Evolutionary conservation across 2,888 invertebrate genomes (phyloP), one percentile per base, ranked within the genome.

Genomic region (Archips xylosteana): DNA sequence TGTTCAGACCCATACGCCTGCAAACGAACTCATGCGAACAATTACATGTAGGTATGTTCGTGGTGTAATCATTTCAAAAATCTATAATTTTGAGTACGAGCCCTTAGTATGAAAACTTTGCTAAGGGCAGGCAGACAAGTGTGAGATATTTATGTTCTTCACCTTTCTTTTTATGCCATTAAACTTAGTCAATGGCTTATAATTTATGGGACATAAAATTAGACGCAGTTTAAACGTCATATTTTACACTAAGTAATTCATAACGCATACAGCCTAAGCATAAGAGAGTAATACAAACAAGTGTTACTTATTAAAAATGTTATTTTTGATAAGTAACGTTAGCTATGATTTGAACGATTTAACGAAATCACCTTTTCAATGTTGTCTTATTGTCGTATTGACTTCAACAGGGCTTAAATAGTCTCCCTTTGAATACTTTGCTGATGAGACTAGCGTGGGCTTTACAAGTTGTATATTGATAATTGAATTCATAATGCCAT

Each of bases 381-480:
- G 12, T 23, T 3, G 12, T 3, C 10, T 32, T 12, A 6, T 32
- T 3, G 57, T 57, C 57, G 32, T 57, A 57, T 57, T 57, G 57
- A 32, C 23, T 57, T 12, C 32, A 57, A 57, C 57, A 57, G 4
- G 32, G 32, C 12, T 12, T 10, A 32, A 32, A 61, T 62, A 54
- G 61, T 61, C 23, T 62, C 61, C 61, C 71, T 66, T 71, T 54
- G 54, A 49, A 57, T 57, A 57, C 32, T 42, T 69, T 61, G 71
- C 45, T 73, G 73, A 73, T 69, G 73, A 59, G 42, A 63, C 54
- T 67, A 13, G 66, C 49, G 73, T 73, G 68, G 73, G 73, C 12
- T 69, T 73, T 64, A 73, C 13, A 47, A 62, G 39, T 23, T 73
- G 72, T 68, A 64, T 59, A 73, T 63, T 73, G 63, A 68, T 57